Percentiles rank a stretch among this genome's conserved stretches.
These are phyloP conservation scores for Bombus sylvicola DNA, from an alignment of 1,140 invertebrate genomes.

Conservation along the genomic window DNA sequence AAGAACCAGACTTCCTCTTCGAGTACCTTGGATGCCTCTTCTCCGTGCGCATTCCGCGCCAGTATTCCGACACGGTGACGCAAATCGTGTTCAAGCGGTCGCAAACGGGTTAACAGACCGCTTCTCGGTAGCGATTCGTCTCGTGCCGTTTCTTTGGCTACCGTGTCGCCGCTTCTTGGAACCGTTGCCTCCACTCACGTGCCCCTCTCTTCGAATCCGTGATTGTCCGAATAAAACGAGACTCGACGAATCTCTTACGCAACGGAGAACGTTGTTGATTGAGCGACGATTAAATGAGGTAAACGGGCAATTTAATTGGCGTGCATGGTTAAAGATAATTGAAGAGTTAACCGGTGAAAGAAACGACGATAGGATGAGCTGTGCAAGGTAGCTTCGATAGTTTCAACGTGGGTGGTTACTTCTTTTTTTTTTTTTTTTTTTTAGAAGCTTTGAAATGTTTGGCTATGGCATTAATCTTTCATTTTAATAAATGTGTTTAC, in stretches of 20 bases:
- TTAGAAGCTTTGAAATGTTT: neutral
- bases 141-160: conserved; percentile 42
- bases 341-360: neutral
- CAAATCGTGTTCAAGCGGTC: conserved; percentile 33
- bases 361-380: neutral
- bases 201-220: neutral
- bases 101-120: conserved; percentile 44
- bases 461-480: no score
- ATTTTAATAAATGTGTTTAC: no score
- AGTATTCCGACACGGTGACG: conserved; percentile 50
- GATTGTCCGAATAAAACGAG: conserved; percentile 22
- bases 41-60: neutral
- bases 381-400: neutral
- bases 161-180: conserved; percentile 54
- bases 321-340: neutral
- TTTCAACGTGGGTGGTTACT: neutral
- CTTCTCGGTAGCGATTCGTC: conserved; percentile 57
- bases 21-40: neutral
- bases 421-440: neutral
- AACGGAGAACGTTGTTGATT: conserved; percentile 10
- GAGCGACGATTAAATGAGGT: neutral
- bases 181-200: conserved; percentile 7
- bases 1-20: neutral
- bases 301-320: conserved; percentile 4
- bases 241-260: conserved; percentile 1